Evolutionary conservation across 1,140 invertebrate species (phyloP).

Genomic region (Dreissena rostriformis): DNA sequence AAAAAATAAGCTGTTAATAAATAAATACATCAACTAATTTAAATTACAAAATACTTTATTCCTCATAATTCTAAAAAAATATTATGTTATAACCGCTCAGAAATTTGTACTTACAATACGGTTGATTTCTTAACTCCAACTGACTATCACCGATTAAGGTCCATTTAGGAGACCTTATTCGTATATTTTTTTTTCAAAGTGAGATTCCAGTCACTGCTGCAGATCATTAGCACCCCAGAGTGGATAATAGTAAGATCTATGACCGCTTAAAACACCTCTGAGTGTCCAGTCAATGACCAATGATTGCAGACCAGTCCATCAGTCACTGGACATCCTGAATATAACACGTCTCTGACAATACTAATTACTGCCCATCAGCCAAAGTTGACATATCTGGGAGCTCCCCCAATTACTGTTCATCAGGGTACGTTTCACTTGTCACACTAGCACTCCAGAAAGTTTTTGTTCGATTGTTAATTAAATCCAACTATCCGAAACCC

Average conservation of each 20-base stretch:
- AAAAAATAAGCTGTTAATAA: too few relatives aligned
- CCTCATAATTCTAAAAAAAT: too few relatives aligned
- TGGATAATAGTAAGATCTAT: conserved; percentile 43
- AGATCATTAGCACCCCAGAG: too few relatives aligned
- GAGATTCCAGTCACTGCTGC: too few relatives aligned
- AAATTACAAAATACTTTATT: too few relatives aligned
- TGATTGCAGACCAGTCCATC: neutral
- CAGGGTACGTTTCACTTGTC: conserved; percentile 51
- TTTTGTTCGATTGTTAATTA: conserved; percentile 39
- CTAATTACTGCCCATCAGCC: conserved; percentile 35
- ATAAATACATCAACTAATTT: too few relatives aligned
- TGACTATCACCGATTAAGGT: too few relatives aligned
- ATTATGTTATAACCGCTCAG: too few relatives aligned
- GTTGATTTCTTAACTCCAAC: too few relatives aligned
- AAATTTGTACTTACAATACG: too few relatives aligned
- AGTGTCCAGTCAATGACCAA: neutral
- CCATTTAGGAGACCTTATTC: too few relatives aligned
- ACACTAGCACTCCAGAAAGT: conserved; percentile 12
- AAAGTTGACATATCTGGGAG: conserved; percentile 31
- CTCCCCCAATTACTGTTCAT: neutral
- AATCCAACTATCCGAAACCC: conserved; percentile 16
- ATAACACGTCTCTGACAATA: conserved; percentile 17
- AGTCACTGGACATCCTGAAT: conserved; percentile 1
- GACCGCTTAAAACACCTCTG: conserved; percentile 28
- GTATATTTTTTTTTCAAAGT: too few relatives aligned